phyloP scores from a whole-genome alignment of 1,140 invertebrate genomes.

The Dreissena polymorpha region DNA sequence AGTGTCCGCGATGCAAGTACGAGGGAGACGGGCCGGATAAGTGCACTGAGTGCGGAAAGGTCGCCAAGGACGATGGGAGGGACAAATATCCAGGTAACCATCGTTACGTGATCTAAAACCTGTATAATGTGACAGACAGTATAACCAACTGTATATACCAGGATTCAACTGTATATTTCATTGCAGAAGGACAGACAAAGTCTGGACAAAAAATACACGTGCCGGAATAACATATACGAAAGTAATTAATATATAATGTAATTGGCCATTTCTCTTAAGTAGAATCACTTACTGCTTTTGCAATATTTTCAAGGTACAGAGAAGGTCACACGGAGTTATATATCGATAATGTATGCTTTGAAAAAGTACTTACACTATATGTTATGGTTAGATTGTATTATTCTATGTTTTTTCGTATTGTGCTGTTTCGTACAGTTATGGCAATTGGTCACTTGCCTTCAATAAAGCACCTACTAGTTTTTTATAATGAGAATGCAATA shows the following conservation, averaged over 20 bases:
- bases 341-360: neutral
- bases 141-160: neutral
- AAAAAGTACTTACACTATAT: neutral
- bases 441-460: neutral
- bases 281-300: too few relatives aligned
- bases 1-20: conserved; percentile 65
- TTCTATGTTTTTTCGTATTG: neutral
- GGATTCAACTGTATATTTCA: neutral
- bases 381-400: neutral
- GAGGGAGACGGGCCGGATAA: conserved; percentile 65
- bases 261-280: too few relatives aligned
- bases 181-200: neutral
- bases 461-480: neutral
- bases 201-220: neutral
- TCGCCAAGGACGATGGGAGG: conserved; percentile 46
- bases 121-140: neutral
- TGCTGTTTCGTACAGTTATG: neutral
- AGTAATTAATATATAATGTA: neutral
- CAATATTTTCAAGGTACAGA: too few relatives aligned
- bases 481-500: too few relatives aligned
- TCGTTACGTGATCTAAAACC: neutral
- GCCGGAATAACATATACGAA: neutral
- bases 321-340: neutral
- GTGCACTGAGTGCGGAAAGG: conserved; percentile 67
- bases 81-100: conserved; percentile 36